Evolutionary conservation across 2,888 invertebrate species (phyloP), one percentile per base, ranked within the genome.

Genomic region (Camptogramma bilineatum): DNA sequence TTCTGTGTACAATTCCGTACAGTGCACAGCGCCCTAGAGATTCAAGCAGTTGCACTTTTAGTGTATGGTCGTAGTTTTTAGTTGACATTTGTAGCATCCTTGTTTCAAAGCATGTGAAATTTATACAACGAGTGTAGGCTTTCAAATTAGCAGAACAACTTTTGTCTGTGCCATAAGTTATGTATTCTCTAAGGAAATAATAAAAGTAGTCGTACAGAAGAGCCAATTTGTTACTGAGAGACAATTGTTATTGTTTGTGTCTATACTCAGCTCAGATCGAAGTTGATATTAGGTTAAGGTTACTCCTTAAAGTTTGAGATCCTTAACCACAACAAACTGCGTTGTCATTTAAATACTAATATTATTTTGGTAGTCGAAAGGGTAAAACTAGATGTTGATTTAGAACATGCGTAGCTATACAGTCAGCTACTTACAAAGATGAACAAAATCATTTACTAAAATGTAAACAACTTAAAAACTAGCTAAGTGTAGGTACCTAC

Each of bases 11-110:
- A 50, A 58, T 63, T 50, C 44, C 21, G 58, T 63, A 63, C 52
- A 57, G 47, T 63, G 62, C 55, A 63, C 53, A 54, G 50, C 53
- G 34, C 58, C 51, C 62, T 8, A 34, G 58, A 58, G 63, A 63
- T 48, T 50, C 44, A 34, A 54, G 50, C 31, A 63, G 53, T 63
- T 58, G 53, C 63, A 63, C 58, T 63, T 63, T 63, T 63, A 46
- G 44, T 63, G 42, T 31, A 54, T 52, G 18, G 44, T 42, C 47
- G 47, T 19, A 24, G 47, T 39, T 52, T 47, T 57, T 51, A 52
- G 48, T 57, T 57, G 39, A 19, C 62, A 53, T 34, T 57, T 51
- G 51, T 56, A 62, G 24, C 28, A 42, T 42, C 4, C 47, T 31
- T 52, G 34, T 57, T 62, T 48, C 47, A 17, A 62, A 52, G 34